These are phyloP conservation scores for Penaeus chinensis DNA, from an alignment of 1,140 invertebrate genomes.

Conservation along the genomic window DNA sequence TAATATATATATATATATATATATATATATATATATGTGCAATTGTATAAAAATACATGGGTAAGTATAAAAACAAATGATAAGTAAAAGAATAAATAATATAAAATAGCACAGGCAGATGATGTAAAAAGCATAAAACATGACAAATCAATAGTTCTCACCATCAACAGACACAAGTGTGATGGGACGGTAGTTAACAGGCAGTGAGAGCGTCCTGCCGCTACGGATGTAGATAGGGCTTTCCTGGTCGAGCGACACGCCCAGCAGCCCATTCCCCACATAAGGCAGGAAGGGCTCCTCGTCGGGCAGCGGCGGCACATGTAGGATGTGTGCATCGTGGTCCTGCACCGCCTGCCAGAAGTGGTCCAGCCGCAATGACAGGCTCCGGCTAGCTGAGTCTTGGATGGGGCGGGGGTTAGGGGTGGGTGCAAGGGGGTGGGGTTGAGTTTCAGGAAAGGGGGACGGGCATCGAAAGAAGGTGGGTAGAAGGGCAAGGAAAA, in stretches of 20 bases:
- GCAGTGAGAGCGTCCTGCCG: conserved; percentile 78
- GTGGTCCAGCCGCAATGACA: conserved; percentile 41
- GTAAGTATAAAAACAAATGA: too few relatives aligned
- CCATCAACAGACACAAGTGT: conserved; percentile 73
- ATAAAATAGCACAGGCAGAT: background rate
- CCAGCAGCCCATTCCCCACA: conserved; percentile 70
- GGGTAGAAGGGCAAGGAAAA: background rate
- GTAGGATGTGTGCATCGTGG: conserved; percentile 45
- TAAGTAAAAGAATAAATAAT: background rate
- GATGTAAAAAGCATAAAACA: conserved; percentile 64
- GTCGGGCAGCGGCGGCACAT: conserved; percentile 30
- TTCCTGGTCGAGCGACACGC: conserved; percentile 73
- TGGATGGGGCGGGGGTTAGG: conserved; percentile 62
- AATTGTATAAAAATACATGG: too few relatives aligned
- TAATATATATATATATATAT: too few relatives aligned
- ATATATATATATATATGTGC: too few relatives aligned
- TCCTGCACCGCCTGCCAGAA: conserved; percentile 43
- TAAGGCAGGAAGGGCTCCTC: conserved; percentile 68
- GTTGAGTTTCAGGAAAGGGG: background rate
- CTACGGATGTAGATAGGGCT: conserved; percentile 78
- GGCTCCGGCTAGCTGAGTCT: conserved; percentile 44
- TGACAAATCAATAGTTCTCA: conserved; percentile 71
- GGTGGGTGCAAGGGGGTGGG: background rate
- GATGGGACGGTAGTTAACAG: conserved; percentile 80
- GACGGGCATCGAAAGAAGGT: background rate